Base-by-base conservation (phyloP, 2,888 invertebrate species). In the Synanthedon formicaeformis region DNA sequence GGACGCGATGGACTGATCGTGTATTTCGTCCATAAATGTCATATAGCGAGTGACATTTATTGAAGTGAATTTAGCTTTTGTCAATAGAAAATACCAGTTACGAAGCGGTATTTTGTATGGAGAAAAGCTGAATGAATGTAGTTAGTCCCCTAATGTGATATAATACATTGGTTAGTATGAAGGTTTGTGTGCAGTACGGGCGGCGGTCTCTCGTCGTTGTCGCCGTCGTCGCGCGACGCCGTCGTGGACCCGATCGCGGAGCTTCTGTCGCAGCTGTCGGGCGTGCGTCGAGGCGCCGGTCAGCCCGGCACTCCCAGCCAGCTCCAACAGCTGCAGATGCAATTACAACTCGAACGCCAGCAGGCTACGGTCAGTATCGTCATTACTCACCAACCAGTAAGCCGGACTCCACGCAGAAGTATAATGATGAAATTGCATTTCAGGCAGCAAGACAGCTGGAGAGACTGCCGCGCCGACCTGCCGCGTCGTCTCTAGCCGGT, bases 201-300 rank as follows among this genome's bases (percentile, higher is more conserved):
- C 65, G 92, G 93, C 67, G 95, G 94, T 57, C 90, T 96, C 69
- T 93, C 95, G 69, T 93, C 94, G 63, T 86, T 95, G 71, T 95
- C 95, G 67, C 96, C 97, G 63, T 96, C 93, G 69, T 94, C 94
- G 70, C 92, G 97, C 66, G 97, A 97, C 80, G 93, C 95, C 59
- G 97, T 97, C 61, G 97, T 97, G 60, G 98, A 98, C 89, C 98
- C 98, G 56, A 98, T 98, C 71, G 96, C 97, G 59, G 98, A 98
- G 89, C 89, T 98, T 61, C 89, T 98, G 61, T 97, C 97, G 55
- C 98, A 98, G 88, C 89, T 98, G 78, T 97, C 97, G 52, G 97
- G 97, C 67, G 97, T 97, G 62, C 90, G 98, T 70, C 93, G 96
- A 84, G 69, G 89, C 81, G 78, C 90, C 66, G 82, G 83, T 54